Evolutionary conservation across 2,113 vertebrate species (phyloP), one percentile per base, ranked within the genome.

Genomic region (Crotalus horridus): DNA sequence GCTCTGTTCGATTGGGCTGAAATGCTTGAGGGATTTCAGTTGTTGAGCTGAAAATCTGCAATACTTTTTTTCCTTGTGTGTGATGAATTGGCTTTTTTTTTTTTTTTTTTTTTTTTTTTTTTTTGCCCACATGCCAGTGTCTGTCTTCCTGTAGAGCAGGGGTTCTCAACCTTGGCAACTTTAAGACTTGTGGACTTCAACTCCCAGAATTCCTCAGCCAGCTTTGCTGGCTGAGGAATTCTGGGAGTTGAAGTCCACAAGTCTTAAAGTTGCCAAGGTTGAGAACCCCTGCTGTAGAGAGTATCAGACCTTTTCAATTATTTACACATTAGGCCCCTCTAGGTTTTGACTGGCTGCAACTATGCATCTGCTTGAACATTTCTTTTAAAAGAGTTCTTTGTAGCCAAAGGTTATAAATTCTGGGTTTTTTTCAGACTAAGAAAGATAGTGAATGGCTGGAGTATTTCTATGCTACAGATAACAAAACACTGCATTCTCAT

Each of bases 291-390:
- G n/a, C 88, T 90, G 58, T 59, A 74, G 51, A 55, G 64, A 89
- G 46, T 61, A 88, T 93, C 87, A 93, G 87, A 91, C 90, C 64
- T 93, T 93, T 89, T 86, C 88, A 89, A 91, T 91, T 91, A 91
- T 91, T 93, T 91, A 89, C 87, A 89, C 43, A 93, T 61, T 86
- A 91, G 85, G 74, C 88, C 69, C 90, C 54, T 89, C 90, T 64
- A 86, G 93, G 93, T 89, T 91, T 91, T 61, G 61, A 61, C 74
- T 91, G 90, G 54, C 87, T 91, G 90, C 74, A 94, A 55, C 89
- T 92, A 87, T 92, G 87, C 90, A 94, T 91, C 69, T 87, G 87
- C 87, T 86, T 85, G 74, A 91, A 39, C 64, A 87, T 89, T 85
- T 91, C 93, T 91, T 89, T 89, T 89, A 91, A n/a, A 91, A 89